Conservation (phyloP, 2,797 vertebrate genomes). For the Poeciliopsis gracilis region DNA sequence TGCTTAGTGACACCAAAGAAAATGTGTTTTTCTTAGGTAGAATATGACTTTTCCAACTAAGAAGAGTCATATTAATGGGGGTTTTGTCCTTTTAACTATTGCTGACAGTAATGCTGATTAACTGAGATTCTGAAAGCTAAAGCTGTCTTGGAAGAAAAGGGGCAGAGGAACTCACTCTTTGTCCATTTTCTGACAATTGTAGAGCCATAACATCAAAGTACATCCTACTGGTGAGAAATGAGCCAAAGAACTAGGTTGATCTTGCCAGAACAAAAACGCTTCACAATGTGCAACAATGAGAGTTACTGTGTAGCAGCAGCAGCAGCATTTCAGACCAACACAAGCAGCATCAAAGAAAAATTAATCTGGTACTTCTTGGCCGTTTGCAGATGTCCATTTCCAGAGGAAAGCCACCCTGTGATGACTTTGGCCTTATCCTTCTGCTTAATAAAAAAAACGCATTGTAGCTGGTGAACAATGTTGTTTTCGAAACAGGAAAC, state of each 20-base stretch:
- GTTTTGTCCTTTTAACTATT: not conserved
- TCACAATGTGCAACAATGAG: not conserved
- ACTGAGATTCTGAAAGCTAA: not conserved
- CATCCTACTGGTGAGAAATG: not conserved
- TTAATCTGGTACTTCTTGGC: not conserved
- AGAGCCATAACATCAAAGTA: not conserved
- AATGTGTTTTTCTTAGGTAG: not conserved
- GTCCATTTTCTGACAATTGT: not conserved
- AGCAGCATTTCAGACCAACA: not conserved
- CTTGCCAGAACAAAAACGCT: not conserved
- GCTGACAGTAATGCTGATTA: not conserved
- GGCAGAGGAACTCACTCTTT: not conserved
- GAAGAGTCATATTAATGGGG: not conserved
- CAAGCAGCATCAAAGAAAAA: not conserved
- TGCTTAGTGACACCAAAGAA: not conserved
- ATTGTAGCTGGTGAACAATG: constrained; percentile 7
- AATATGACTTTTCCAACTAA: too few species aligned
- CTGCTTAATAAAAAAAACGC: constrained; percentile 1
- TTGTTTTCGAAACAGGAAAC: not conserved
- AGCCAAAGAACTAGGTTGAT: not conserved
- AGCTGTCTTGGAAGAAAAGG: not conserved
- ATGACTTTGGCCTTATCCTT: not conserved
- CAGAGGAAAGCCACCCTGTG: not conserved
- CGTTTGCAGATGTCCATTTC: not conserved
- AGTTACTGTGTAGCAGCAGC: constrained; percentile 1